Evolutionary conservation across 2,113 vertebrate genomes (phyloP).

Genomic region (Cottus gobio): DNA sequence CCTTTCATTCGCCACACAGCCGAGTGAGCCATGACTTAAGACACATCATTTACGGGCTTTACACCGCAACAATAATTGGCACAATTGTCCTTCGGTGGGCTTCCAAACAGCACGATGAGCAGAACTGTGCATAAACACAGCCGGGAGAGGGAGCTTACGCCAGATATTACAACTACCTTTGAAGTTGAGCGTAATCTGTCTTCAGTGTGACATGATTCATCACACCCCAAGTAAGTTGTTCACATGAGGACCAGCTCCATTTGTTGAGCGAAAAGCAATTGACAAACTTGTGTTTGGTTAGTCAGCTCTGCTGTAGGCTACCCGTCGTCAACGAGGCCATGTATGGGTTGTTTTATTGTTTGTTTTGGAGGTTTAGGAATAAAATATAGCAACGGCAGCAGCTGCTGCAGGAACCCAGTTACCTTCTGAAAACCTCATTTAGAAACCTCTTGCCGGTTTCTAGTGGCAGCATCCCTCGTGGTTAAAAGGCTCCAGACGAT

Average conservation of each 20-base stretch:
- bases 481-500: not conserved
- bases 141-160: not conserved
- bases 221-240: constrained; percentile 19
- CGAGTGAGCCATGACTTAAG: constrained; percentile 35
- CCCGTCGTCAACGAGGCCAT: not conserved
- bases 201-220: constrained; percentile 34
- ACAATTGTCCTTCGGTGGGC: constrained; percentile 24
- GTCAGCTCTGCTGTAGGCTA: constrained; percentile 28
- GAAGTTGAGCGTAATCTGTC: constrained; percentile 34
- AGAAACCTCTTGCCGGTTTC: not conserved
- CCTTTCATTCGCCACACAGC: constrained; percentile 12
- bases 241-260: constrained; percentile 2
- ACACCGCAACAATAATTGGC: constrained; percentile 12
- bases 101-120: constrained; percentile 28
- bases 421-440: not conserved
- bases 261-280: constrained; percentile 36
- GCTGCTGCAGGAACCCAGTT: not conserved
- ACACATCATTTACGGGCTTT: constrained; percentile 24
- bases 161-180: constrained; percentile 33
- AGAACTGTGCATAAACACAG: constrained; percentile 16
- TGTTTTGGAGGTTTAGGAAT: not conserved
- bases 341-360: not conserved
- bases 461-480: not conserved
- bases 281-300: constrained; percentile 17
- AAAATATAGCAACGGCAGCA: not conserved